These are phyloP conservation scores for Heliopora coerulea DNA, from an alignment of 92 coral and sea anemone genomes.

Conservation along the genomic window DNA sequence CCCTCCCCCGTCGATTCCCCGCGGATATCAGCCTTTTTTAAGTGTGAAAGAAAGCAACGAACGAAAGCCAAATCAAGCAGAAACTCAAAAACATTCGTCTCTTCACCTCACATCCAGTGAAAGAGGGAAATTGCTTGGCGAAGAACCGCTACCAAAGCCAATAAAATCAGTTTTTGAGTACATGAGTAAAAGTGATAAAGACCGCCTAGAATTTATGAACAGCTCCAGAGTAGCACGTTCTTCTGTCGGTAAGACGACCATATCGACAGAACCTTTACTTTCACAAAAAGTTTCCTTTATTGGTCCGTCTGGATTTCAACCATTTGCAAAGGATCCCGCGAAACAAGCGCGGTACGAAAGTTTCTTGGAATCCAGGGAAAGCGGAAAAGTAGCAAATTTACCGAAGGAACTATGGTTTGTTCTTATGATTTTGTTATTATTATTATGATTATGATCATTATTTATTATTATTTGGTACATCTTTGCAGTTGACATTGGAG, in stretches of 20 bases:
- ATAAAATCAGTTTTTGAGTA: slow-evolving; percentile 84
- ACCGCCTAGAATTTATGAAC: slow-evolving; percentile 54
- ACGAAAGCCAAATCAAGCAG: slow-evolving; percentile 11
- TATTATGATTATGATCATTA: background rate
- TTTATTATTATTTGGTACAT: background rate
- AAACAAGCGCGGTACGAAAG: slow-evolving; percentile 88
- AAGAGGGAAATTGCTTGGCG: slow-evolving; percentile 76
- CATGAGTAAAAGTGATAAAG: slow-evolving; percentile 68
- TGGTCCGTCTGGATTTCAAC: slow-evolving; percentile 61
- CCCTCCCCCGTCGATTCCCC: slow-evolving; percentile 84
- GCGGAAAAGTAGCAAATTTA: slow-evolving; percentile 36
- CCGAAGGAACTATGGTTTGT: slow-evolving; percentile 58
- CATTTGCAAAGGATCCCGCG: slow-evolving; percentile 80
- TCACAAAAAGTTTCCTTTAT: slow-evolving; percentile 21
- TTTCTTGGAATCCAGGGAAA: slow-evolving; percentile 53
- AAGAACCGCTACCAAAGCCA: slow-evolving; percentile 63
- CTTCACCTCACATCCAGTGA: slow-evolving; percentile 66
- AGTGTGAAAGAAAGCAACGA: slow-evolving; percentile 36
- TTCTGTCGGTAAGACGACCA: background rate
- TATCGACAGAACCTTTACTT: background rate
- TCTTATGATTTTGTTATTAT: background rate
- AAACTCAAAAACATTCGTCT: slow-evolving; percentile 19
- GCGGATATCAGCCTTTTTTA: slow-evolving; percentile 66
- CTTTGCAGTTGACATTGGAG: no score
- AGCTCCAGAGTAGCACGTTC: slow-evolving; percentile 26